A percentile compares a stretch with the other conserved stretches of the same genome.
Evolutionary conservation across 1,140 invertebrate species (phyloP).

Genomic region (Atta texana): DNA sequence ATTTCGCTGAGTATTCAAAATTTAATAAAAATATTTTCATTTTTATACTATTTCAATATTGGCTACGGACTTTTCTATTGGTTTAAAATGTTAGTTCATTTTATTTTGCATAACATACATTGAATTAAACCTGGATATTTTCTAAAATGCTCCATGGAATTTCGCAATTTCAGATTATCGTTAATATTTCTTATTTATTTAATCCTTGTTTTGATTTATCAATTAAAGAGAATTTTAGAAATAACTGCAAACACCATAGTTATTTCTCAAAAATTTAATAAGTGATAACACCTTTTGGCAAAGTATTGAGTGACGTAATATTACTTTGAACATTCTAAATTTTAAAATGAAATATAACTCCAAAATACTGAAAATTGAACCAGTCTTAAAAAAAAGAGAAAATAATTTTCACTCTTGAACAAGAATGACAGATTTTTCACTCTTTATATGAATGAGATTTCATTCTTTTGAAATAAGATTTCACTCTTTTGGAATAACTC

Average conservation of each 20-base stretch:
- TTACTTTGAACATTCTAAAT: neutral
- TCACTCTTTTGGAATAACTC: no score
- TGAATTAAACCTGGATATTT: neutral
- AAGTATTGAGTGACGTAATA: neutral
- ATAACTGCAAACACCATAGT: neutral
- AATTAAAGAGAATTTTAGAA: neutral
- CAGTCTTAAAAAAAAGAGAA: no score
- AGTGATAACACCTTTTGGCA: neutral
- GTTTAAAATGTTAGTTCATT: conserved; percentile 10
- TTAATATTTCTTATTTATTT: conserved; percentile 19
- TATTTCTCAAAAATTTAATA: neutral
- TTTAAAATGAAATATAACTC: neutral
- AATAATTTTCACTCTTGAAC: no score
- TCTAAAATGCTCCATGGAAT: neutral
- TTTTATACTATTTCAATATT: conserved; percentile 4
- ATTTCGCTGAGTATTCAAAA: neutral
- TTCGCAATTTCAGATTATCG: neutral
- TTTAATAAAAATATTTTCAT: conserved; percentile 4
- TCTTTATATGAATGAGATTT: neutral
- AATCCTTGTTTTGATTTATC: neutral
- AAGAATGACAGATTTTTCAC: no score
- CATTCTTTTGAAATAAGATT: no score
- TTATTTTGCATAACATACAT: neutral
- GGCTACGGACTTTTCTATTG: neutral
- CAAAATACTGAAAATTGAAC: no score